phyloP scores from a whole-genome alignment of 2,888 invertebrate species.

The Aradus depressus region DNA sequence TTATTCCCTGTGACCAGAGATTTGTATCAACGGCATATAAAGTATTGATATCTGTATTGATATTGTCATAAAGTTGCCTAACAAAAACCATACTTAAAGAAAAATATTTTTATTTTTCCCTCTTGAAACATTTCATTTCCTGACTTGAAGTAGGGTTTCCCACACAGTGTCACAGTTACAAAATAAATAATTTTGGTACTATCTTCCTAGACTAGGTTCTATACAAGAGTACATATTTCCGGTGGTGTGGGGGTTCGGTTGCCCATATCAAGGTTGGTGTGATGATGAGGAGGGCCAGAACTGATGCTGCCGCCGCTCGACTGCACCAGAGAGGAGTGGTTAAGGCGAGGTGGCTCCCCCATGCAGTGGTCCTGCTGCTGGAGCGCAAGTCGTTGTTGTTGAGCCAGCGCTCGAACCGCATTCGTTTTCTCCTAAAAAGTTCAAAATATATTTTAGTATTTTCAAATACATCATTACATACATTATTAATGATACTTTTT shows the following conservation, averaged over 20 bases:
- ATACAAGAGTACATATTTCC: conserved; percentile 58
- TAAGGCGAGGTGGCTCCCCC: conserved; percentile 12
- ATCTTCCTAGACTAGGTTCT: too few species aligned
- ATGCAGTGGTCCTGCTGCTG: conserved; percentile 26
- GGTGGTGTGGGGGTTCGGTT: conserved; percentile 54
- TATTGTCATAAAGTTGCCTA: too few species aligned
- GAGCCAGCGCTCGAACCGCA: conserved; percentile 56
- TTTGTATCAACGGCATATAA: too few species aligned
- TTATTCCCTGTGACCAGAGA: too few species aligned
- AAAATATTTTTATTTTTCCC: too few species aligned
- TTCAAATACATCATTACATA: not conserved
- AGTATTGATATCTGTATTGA: too few species aligned
- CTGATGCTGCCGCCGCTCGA: conserved; percentile 25
- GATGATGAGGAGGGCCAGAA: conserved; percentile 44
- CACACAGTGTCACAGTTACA: too few species aligned
- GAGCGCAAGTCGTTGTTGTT: conserved; percentile 32
- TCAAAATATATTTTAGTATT: not conserved
- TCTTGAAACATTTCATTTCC: too few species aligned
- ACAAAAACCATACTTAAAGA: too few species aligned
- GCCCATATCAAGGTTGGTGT: conserved; percentile 50
- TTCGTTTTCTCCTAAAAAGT: conserved; percentile 61
- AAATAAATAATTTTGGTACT: too few species aligned
- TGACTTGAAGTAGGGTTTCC: too few species aligned
- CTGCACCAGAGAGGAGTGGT: conserved; percentile 13
- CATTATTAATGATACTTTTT: not conserved